Evolutionary conservation across 2,113 vertebrate genomes (phyloP), one percentile per base, ranked within the genome.

Genomic region (Australoheros scitulus): DNA sequence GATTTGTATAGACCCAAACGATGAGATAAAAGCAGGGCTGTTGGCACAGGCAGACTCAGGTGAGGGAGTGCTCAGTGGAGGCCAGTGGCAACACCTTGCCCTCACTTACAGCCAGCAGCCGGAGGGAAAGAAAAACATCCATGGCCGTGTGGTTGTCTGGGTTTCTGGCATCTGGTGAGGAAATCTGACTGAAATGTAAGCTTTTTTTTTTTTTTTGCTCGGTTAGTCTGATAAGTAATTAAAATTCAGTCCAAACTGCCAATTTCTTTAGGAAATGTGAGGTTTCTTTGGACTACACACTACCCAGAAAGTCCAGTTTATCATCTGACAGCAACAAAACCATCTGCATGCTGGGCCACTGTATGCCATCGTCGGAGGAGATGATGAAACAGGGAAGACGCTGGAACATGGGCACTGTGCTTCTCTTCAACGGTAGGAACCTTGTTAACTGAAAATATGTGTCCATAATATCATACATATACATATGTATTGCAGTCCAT

Each of bases 251-350:
- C 14, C 1, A 74, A 63, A 26, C 20, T 76, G 2, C 29, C 79
- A 11, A 50, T 17, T 78, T 56, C 61, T 83, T 20, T 90, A 99
- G 98, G 94, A 97, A 96, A 91, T 95, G 96, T 90, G 97, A 98
- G 41, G 96, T 98, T 84, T 96, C 94, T 84, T 95, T 99, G 92
- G 97, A 98, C 95, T 99, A 98, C 38, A 95, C 95, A 2, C 93
- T 97, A 18, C 98, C 98, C 79, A 96, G 97, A 83, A 99, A 97
- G 95, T 96, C 96, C 90, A 97, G 96, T 76, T 95, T 99, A 41
- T 98, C 98, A 22, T 97, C 98, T n/a, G 98, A 99, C 87, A 97
- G 95, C 93, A 99, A 97, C 94, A 99, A 98, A 94, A 98, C 97
- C 2, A 97, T 97, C 93, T 99, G 98, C 88, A 97, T 99, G 97